phyloP scores from a whole-genome alignment of 2,113 vertebrate genomes.

The Felis catus region DNA sequence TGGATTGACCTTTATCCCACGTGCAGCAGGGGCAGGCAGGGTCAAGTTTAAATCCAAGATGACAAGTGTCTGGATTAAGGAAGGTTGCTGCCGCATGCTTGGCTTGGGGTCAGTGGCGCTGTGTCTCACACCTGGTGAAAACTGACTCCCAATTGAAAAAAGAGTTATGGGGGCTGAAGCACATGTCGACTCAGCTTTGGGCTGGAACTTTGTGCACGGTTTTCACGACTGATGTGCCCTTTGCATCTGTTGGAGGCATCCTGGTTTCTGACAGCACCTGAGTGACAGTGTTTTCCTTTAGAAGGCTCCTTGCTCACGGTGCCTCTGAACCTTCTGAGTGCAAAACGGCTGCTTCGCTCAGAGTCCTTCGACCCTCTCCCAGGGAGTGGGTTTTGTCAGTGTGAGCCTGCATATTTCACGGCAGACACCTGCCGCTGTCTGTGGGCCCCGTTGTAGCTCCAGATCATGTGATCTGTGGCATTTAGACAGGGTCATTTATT shows the following conservation, averaged over 20 bases:
- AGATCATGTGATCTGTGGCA: neutral
- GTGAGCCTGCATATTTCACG: fast-evolving
- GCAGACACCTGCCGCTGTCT: fast-evolving
- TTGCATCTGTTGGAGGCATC: neutral
- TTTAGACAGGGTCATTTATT: neutral
- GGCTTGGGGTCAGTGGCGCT: neutral
- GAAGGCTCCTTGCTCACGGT: neutral
- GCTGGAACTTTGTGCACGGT: neutral
- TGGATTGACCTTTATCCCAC: conserved; percentile 35
- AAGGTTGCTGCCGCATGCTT: neutral
- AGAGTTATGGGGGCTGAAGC: neutral
- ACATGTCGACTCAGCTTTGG: neutral
- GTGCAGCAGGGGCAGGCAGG: neutral
- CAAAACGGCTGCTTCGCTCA: neutral
- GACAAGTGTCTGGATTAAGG: conserved; percentile 24
- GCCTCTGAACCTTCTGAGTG: neutral
- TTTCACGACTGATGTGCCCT: neutral
- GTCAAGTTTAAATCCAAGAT: conserved; percentile 63
- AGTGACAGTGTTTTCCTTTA: neutral
- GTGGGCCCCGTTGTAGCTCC: fast-evolving
- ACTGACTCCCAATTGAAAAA: conserved; percentile 3
- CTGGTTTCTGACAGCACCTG: neutral
- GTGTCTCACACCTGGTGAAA: conserved; percentile 55
- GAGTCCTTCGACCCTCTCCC: neutral
- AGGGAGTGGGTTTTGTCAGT: neutral